These are phyloP conservation scores for Plecturocebus donacophilus DNA, from an alignment of 2,113 vertebrate genomes.

Conservation along the genomic window DNA sequence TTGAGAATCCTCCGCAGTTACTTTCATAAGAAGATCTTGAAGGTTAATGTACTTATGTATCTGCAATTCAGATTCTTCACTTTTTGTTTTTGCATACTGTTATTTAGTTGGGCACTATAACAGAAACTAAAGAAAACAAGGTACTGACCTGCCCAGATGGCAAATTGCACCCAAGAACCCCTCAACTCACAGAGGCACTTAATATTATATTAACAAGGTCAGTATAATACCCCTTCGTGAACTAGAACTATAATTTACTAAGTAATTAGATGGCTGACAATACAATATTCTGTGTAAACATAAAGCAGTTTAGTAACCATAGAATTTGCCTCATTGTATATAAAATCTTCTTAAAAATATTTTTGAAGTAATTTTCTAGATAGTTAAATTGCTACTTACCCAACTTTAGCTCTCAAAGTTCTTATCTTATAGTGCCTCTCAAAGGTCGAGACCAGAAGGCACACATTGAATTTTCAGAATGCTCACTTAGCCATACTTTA, in stretches of 20 bases:
- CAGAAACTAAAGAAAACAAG: not conserved
- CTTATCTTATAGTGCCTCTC: not conserved
- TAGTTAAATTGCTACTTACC: slow-evolving; percentile 1
- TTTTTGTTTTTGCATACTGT: not conserved
- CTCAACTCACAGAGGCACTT: not conserved
- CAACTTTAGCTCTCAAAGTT: not conserved
- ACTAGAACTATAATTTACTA: not conserved
- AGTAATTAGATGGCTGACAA: slow-evolving; percentile 8
- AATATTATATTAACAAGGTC: slow-evolving; percentile 8
- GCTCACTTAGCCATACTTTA: slow-evolving; percentile 62
- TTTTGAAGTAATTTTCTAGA: slow-evolving; percentile 56
- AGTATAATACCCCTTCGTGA: not conserved
- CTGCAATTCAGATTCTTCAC: not conserved
- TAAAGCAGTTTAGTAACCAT: not conserved
- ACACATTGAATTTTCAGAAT: slow-evolving; percentile 1
- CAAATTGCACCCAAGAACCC: not conserved
- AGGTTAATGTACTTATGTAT: not conserved
- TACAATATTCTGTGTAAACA: not conserved
- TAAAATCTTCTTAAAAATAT: not conserved
- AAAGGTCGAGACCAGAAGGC: slow-evolving; percentile 53
- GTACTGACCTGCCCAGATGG: not conserved
- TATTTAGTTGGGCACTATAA: not conserved
- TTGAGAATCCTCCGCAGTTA: not conserved
- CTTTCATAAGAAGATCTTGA: not conserved
- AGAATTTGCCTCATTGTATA: not conserved